phyloP scores from a whole-genome alignment of 2,797 vertebrate species.

The Parauchenoglanis ngamensis region DNA sequence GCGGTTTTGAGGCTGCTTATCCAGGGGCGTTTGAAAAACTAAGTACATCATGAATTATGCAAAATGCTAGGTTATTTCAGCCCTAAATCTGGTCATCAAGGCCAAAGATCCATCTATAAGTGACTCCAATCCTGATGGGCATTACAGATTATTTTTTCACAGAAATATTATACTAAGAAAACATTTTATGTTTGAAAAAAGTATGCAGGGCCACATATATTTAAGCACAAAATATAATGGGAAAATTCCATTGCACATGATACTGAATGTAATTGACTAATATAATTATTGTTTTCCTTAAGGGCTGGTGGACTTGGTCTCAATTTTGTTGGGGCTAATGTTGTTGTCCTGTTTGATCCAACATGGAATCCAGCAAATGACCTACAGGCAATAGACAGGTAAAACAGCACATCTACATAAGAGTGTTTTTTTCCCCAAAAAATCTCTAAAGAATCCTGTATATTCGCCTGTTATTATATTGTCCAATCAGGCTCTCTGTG shows the following conservation, averaged over 20 bases:
- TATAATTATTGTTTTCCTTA: neutral
- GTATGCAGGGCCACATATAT: neutral
- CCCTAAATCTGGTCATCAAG: neutral
- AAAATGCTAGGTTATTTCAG: neutral
- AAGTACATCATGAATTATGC: neutral
- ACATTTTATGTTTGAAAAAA: neutral
- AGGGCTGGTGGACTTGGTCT: conserved; percentile 96
- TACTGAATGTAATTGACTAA: neutral
- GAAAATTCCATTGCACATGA: no score
- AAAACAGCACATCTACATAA: conserved; percentile 20
- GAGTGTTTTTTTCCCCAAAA: neutral
- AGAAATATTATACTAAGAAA: neutral
- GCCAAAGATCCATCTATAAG: neutral
- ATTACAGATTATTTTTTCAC: neutral
- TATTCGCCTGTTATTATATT: neutral
- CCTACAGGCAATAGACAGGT: conserved; percentile 97
- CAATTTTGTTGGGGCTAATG: conserved; percentile 94
- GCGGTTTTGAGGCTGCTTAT: neutral
- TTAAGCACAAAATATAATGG: neutral
- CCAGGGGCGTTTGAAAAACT: neutral
- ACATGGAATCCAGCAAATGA: conserved; percentile 98
- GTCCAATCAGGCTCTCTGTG: neutral
- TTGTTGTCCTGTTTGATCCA: conserved; percentile 94
- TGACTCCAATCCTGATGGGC: neutral
- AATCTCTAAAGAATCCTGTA: neutral